Evolutionary conservation across 2,113 vertebrate genomes (phyloP), one percentile per base, ranked within the genome.

Genomic region (Periophthalmus modestus): DNA sequence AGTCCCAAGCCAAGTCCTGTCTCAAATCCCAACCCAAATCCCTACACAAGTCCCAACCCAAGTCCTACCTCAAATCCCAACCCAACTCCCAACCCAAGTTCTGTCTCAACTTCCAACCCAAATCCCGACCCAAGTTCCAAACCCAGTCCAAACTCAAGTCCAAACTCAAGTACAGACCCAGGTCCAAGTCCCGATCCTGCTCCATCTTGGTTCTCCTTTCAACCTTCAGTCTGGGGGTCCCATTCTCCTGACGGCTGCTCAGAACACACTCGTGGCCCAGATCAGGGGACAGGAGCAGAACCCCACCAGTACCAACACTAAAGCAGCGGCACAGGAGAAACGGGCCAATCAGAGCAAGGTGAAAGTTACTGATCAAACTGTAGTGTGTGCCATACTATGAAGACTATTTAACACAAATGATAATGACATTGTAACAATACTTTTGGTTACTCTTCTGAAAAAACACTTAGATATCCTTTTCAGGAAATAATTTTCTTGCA

Each of bases 121-220:
- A 7, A 1, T 13, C 10, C n/a, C 4, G n/a, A 23, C 21, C 50
- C 50, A 16, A 1, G 18, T 43, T 9, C 39, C 39, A 10, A 43
- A 2, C 39, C 9, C 2, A 10, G 39, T 43, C 14, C 48, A 50
- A 15, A 18, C 7, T 3, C n/a, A 23, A 12, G 55, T 57, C n/a
- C 54, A 57, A 57, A 15, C 59, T 18, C 28, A 14, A 16, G 5
- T 24, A 5, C 21, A 5, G 16, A 13, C 50, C 14, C 71, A 63
- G 58, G 75, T 78, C 23, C 70, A 72, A 50, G 81, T 81, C 0
- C 82, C 87, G 0, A 77, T 82, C 55, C 68, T 78, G 1, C 62
- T 82, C 0, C 77, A 77, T 19, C 33, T 82, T 4, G 79, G 48
- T 24, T 23, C 74, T n/a, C 75, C 75, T 39, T 57, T 77, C 46